A percentile compares a stretch with the other conserved stretches of the same genome.
These are phyloP conservation scores for Lasiurus cinereus DNA, from an alignment of 2,113 vertebrate species.

Conservation along the genomic window DNA sequence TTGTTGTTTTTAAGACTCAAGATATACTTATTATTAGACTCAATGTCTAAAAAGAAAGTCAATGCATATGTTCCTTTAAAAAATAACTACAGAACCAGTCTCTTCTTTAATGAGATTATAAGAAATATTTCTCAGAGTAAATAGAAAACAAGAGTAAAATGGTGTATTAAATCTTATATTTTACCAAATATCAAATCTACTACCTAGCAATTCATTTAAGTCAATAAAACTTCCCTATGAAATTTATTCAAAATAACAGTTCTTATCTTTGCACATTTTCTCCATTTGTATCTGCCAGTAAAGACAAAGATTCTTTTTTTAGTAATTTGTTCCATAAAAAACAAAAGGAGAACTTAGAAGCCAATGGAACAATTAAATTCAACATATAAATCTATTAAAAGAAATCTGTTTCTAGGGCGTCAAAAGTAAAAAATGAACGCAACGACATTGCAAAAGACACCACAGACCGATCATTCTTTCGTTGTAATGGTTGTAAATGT, in stretches of 20 bases:
- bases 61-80: constrained; percentile 24
- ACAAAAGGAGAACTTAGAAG: background rate
- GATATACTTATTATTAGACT: constrained; percentile 17
- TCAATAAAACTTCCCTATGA: background rate
- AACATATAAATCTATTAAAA: constrained; percentile 16
- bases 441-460: constrained; percentile 32
- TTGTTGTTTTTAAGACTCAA: constrained; percentile 64
- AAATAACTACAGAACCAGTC: constrained; percentile 1
- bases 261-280: background rate
- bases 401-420: constrained; percentile 52
- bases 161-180: constrained; percentile 14
- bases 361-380: constrained; percentile 23
- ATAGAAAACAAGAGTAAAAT: constrained; percentile 45
- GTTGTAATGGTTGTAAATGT: background rate
- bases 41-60: constrained; percentile 29
- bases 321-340: constrained; percentile 48
- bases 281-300: constrained; percentile 22
- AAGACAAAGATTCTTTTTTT: constrained; percentile 41
- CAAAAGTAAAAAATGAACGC: constrained; percentile 11
- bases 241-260: constrained; percentile 36
- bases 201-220: constrained; percentile 33
- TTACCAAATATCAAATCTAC: constrained; percentile 11
- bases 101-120: constrained; percentile 29
- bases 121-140: constrained; percentile 48
- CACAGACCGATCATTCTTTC: background rate